A percentile compares a stretch with the other conserved stretches of the same genome.
Evolutionary conservation across 2,888 invertebrate genomes (phyloP).

Genomic region (Plusia festucae): DNA sequence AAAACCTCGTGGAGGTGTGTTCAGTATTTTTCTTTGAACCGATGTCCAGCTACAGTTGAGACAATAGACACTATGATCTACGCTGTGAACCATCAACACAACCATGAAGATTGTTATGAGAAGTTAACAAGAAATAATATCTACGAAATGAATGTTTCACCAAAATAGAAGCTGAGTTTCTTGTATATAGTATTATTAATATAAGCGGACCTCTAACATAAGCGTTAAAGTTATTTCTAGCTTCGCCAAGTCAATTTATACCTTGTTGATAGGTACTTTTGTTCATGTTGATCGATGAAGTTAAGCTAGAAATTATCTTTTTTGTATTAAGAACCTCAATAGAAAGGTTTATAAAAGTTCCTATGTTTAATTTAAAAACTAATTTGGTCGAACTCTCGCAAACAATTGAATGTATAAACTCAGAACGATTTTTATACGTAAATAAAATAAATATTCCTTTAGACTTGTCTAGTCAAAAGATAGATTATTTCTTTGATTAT

Average conservation of each 20-base stretch:
- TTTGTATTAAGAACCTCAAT: constrained; percentile 30
- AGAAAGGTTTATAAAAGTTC: constrained; percentile 73
- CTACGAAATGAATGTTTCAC: constrained; percentile 85
- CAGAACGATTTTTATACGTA: constrained; percentile 64
- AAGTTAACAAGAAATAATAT: constrained; percentile 84
- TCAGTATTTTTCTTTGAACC: constrained; percentile 86
- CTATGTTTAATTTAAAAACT: constrained; percentile 71
- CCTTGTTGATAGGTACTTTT: background rate
- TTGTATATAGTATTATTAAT: constrained; percentile 62
- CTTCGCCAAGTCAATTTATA: constrained; percentile 24
- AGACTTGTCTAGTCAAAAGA: constrained; percentile 77
- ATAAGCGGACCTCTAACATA: constrained; percentile 52
- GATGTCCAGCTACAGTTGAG: constrained; percentile 87
- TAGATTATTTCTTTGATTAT: constrained; percentile 56
- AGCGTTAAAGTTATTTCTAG: constrained; percentile 47
- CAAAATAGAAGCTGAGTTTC: constrained; percentile 67
- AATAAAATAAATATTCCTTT: constrained; percentile 56
- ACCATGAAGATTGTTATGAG: constrained; percentile 86
- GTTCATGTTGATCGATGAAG: constrained; percentile 6
- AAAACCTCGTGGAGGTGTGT: constrained; percentile 88
- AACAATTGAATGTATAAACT: constrained; percentile 50
- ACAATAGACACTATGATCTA: constrained; percentile 86
- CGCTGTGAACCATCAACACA: constrained; percentile 85
- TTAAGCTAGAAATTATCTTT: constrained; percentile 47
- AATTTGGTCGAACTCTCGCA: constrained; percentile 38